Evolutionary conservation across 2,888 invertebrate species (phyloP).

Genomic region (Drosophila limbata): DNA sequence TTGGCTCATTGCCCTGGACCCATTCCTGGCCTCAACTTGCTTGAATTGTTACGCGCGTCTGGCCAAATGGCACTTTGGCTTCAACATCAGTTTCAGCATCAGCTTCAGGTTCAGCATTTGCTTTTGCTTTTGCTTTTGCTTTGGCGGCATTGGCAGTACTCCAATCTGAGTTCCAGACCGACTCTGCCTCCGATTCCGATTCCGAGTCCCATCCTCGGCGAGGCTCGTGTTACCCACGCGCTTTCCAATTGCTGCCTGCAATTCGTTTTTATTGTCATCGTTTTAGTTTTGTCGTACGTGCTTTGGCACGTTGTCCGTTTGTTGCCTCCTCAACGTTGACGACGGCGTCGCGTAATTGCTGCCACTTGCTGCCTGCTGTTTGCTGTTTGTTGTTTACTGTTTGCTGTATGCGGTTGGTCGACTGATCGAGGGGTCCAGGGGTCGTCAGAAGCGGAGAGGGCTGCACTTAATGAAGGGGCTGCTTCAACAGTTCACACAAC

Average conservation of each 20-base stretch:
- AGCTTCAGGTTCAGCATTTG: too few species aligned
- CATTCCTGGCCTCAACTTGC: conserved; percentile 22
- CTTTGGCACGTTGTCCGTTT: conserved; percentile 76
- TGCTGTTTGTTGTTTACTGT: conserved; percentile 29
- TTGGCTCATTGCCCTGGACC: conserved; percentile 71
- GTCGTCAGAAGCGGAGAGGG: conserved; percentile 16
- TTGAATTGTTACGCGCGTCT: conserved; percentile 32
- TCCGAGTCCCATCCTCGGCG: conserved; percentile 14
- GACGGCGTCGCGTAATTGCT: conserved; percentile 66
- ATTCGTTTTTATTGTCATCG: conserved; percentile 78
- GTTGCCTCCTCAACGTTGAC: conserved; percentile 53
- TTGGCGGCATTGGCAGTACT: conserved; percentile 20
- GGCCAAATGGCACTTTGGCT: conserved; percentile 50
- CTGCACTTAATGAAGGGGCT: conserved; percentile 65
- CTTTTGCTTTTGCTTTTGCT: conserved; percentile 8
- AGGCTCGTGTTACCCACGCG: conserved; percentile 81
- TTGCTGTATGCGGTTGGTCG: conserved; percentile 64
- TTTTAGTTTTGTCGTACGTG: conserved; percentile 79
- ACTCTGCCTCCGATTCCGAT: background rate
- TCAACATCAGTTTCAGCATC: conserved; percentile 17
- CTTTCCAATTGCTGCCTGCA: conserved; percentile 64
- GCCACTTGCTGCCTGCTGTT: conserved; percentile 69
- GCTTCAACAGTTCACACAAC: conserved; percentile 35
- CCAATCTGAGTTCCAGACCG: background rate
- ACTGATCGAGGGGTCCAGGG: conserved; percentile 15